Base-by-base conservation (phyloP, 1,140 invertebrate species). In the Dendroctonus valens region DNA sequence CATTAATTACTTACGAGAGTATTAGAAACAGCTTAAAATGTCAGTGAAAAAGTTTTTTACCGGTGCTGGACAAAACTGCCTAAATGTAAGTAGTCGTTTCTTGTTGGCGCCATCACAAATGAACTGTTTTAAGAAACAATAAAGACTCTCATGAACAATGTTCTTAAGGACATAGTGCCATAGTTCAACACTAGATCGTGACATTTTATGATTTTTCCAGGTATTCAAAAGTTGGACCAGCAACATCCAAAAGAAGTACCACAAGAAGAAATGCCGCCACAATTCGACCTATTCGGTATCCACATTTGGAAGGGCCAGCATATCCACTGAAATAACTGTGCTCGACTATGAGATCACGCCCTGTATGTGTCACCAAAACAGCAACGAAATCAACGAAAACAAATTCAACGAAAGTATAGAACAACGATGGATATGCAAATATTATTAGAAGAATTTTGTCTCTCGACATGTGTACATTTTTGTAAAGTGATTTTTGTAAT, bases 331-430 rank as follows among this genome's bases (percentile, higher is more conserved):
- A 70, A 65, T 73, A 15, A 74, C 70, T 8, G 48, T 72, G 7
- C 57, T 74, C 14, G 73, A 74, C 12, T 72, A 68, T 48, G 68
- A 69, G 9, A 38, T 59, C 15, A 41, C 63, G 15, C 52, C 62
- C 26, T 68, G 59, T 53, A 54, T 53, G 37, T 71, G 65, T 26
- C 65, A 69, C 44, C 61, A 54, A 49, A 71, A 64, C 15, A 64
- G 59, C 41, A 57, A 59, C 15, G 73, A 73, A 69, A 65, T 68
- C 39, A 67, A 68, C 40, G 71, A 74, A 51, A 74, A 74, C 55
- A 62, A 67, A 65, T 63, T 72, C 6, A 74, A 74, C 55, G 73
- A 74, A 65, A 69, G 53, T 37, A 64, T 74, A 5, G 73, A 70
- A 39, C 60, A 73, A 66, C 59, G 65, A 26, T 65, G 55, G 59